These are phyloP conservation scores for Bugulina stolonifera DNA, from an alignment of 2,888 invertebrate genomes.

Conservation along the genomic window DNA sequence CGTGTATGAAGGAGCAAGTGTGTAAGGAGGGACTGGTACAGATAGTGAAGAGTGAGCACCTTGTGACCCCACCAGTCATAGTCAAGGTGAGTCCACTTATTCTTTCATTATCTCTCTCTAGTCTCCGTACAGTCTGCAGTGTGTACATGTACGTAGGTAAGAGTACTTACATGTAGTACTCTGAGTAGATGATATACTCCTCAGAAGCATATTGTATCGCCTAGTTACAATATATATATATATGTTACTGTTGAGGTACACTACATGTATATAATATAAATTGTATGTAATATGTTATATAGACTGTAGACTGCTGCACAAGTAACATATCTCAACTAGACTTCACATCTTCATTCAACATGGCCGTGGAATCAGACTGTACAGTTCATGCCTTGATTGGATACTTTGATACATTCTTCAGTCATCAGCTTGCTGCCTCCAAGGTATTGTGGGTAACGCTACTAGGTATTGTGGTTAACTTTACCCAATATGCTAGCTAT, in stretches of 20 bases:
- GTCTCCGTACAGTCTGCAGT: too few species aligned
- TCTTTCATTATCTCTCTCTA: too few species aligned
- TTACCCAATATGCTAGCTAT: too few species aligned
- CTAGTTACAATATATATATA: too few species aligned
- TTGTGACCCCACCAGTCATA: conserved; percentile 64
- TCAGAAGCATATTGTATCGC: too few species aligned
- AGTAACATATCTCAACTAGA: conserved; percentile 63
- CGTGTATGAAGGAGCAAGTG: conserved; percentile 77
- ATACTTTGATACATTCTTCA: conserved; percentile 83
- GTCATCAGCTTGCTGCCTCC: conserved; percentile 45
- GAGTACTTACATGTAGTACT: too few species aligned
- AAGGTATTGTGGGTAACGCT: too few species aligned
- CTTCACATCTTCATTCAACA: conserved; percentile 61
- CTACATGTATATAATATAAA: too few species aligned
- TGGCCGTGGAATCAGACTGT: conserved; percentile 64
- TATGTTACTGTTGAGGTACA: too few species aligned
- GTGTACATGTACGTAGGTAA: too few species aligned
- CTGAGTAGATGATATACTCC: too few species aligned
- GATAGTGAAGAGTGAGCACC: conserved; percentile 61
- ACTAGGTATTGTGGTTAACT: too few species aligned
- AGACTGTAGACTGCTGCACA: conserved; percentile 67
- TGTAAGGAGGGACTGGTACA: conserved; percentile 71
- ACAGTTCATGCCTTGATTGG: conserved; percentile 75
- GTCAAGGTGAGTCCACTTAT: conserved; percentile 53
- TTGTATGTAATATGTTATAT: conserved; percentile 40